Evolutionary conservation across 2,797 vertebrate species (phyloP), one percentile per base, ranked within the genome.

Genomic region (Bradypodion ventrale): DNA sequence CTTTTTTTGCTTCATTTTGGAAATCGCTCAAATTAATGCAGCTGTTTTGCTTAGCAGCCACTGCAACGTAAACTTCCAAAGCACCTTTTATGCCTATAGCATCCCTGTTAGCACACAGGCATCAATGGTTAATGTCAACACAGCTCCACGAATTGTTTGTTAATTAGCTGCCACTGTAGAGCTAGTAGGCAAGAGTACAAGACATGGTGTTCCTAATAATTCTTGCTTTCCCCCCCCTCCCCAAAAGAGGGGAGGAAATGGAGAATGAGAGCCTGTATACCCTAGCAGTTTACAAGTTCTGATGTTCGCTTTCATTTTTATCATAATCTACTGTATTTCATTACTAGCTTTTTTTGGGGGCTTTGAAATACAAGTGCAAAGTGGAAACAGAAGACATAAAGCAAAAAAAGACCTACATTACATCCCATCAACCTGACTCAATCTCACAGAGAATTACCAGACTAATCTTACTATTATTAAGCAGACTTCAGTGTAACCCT

Each of bases 81-180:
- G 87, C 89, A 92, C 90, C 92, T 94, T 90, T 92, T 91, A 84
- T 86, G 86, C 87, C 90, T 90, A 92, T 90, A 93, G 92, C 89
- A 92, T 94, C 92, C 94, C 89, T 92, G 89, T 89, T 90, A 92
- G 91, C 89, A 88, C 88, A 91, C 90, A 88, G 91, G 85, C 91
- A 93, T 89, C 92, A 90, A 92, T 92, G 87, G 93, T 94, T 94
- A 93, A 94, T 94, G 93, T 94, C 92, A 93, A 89, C 91, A 89
- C 52, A 91, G 92, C 91, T 87, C 92, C 91, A 92, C 90, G 91
- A 93, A 92, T 92, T 92, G 90, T 91, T 92, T 91, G 90, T 94
- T 94, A 93, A 94, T 94, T 93, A 94, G 92, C 92, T 91, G 87
- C 93, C 92, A 88, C 91, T 92, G 87, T 90, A 90, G 84, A 90